Base-by-base conservation (phyloP, 1,140 invertebrate species). In the Drosophila suzukii region DNA sequence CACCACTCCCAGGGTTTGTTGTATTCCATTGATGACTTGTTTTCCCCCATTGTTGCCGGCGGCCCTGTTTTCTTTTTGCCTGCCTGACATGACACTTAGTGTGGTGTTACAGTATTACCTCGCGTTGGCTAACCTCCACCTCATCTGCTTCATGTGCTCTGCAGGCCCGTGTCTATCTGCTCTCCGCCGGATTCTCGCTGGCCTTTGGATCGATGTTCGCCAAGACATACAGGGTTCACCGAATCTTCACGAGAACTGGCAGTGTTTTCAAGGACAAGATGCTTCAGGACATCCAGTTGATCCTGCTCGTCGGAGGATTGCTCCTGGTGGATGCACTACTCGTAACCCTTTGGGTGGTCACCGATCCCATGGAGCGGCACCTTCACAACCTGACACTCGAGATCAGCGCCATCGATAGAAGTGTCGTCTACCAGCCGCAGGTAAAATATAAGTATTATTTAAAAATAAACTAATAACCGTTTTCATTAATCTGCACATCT, bases 121-220 rank as follows among this genome's bases (percentile, higher is more conserved):
- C 46, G 39, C 32, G 13, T 27, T 27, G 5, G 27, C 17, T 65
- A 27, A 17, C 50, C 61, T 15, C 17, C 17, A 4, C n/a, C 36
- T 38, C 11, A 38, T 54, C 8, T 24, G 20, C 49, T 46, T 46
- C 38, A 27, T 20, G 0, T 39, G 11, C 5, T 24, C 62, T 50
- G 15, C 93, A 98, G 97, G 95, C 96, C 39, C 94, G 97, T 86
- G 97, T 97, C 30, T 97, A 97, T 93, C 93, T 98, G 32, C 93
- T 98, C n/a, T 97, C 96, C 11, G 96, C 96, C 38, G 97, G 97
- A 30, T 97, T 97, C 92, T 97, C 97, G 0, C 91, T 98, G 50
- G 96, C 96, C 24, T 98, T 97, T 86, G 97, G 97, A 24, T 97
- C 97, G 7, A 97, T 97, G 96, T 97, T 97, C 92, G 96, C 96